These are phyloP conservation scores for Rotaria sp. DNA, from an alignment of 2,888 invertebrate species.

Conservation along the genomic window DNA sequence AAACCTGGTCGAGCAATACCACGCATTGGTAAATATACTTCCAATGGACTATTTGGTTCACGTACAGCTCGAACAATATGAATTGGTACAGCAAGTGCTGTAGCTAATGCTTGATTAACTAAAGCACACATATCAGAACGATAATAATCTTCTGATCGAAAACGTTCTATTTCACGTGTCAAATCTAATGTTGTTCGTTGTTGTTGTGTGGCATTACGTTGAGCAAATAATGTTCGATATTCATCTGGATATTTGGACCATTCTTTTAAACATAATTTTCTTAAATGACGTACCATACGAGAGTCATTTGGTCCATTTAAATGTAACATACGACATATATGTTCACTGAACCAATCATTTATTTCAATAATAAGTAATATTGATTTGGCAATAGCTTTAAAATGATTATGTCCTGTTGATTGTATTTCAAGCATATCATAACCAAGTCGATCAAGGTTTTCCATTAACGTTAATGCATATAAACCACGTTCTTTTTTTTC, in stretches of 20 bases:
- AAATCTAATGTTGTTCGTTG: background rate
- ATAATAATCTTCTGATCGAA: conserved; percentile 7
- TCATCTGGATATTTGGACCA: conserved; percentile 3
- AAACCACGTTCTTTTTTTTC: conserved; percentile 30
- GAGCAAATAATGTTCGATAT: background rate
- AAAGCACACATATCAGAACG: background rate
- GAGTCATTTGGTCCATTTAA: background rate
- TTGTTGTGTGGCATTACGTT: background rate
- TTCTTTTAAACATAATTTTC: conserved; percentile 26
- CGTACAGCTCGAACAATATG: background rate
- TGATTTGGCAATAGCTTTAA: conserved; percentile 23
- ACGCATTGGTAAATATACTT: background rate
- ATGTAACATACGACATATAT: conserved; percentile 1
- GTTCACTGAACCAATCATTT: conserved; percentile 11
- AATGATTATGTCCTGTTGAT: conserved; percentile 6
- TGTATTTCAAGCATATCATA: conserved; percentile 28
- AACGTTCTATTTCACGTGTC: background rate
- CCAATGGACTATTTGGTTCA: background rate
- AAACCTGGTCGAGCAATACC: background rate
- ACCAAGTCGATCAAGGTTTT: conserved; percentile 27
- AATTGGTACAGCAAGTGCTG: background rate
- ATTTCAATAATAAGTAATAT: background rate
- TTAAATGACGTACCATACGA: background rate
- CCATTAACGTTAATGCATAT: conserved; percentile 27
- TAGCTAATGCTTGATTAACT: conserved; percentile 29